A percentile compares a stretch with the other conserved stretches of the same genome.
These are phyloP conservation scores for Hydrozoanthus tunicans DNA, from an alignment of 64 coral and sea anemone genomes.

Conservation along the genomic window DNA sequence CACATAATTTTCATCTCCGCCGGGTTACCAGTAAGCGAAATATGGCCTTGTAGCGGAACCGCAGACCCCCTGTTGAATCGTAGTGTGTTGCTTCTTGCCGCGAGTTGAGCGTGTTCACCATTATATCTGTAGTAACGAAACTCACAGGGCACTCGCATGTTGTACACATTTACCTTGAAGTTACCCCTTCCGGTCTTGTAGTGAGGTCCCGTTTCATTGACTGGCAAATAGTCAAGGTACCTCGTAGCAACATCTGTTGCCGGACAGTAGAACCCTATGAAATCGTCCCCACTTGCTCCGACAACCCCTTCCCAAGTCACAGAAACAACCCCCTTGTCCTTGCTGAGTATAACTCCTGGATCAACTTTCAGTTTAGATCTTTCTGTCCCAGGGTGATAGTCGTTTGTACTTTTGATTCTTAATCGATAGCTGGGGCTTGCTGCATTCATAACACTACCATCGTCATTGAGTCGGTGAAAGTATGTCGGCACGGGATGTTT, in stretches of 20 bases:
- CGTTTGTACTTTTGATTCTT: neutral
- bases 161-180: constrained; percentile 58
- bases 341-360: constrained; percentile 54
- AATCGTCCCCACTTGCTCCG: constrained; percentile 38
- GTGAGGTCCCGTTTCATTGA: constrained; percentile 47
- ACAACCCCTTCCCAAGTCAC: constrained; percentile 50
- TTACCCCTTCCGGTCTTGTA: constrained; percentile 53
- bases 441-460: constrained; percentile 22
- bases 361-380: constrained; percentile 17
- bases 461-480: constrained; percentile 51
- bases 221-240: constrained; percentile 70
- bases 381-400: neutral
- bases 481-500: constrained; percentile 67
- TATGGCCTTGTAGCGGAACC: constrained; percentile 72
- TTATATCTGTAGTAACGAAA: constrained; percentile 79
- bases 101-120: constrained; percentile 26
- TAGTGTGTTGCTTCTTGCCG: constrained; percentile 65
- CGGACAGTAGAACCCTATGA: constrained; percentile 78
- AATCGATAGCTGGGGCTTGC: constrained; percentile 7
- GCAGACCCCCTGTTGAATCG: constrained; percentile 65
- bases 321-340: constrained; percentile 53
- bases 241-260: constrained; percentile 1
- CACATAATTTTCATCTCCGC: constrained; percentile 91
- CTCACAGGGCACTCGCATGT: constrained; percentile 73
- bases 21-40: constrained; percentile 82